Evolutionary conservation across 2,888 invertebrate genomes (phyloP), one percentile per base, ranked within the genome.

Genomic region (Glyphotaelius pellucidus): DNA sequence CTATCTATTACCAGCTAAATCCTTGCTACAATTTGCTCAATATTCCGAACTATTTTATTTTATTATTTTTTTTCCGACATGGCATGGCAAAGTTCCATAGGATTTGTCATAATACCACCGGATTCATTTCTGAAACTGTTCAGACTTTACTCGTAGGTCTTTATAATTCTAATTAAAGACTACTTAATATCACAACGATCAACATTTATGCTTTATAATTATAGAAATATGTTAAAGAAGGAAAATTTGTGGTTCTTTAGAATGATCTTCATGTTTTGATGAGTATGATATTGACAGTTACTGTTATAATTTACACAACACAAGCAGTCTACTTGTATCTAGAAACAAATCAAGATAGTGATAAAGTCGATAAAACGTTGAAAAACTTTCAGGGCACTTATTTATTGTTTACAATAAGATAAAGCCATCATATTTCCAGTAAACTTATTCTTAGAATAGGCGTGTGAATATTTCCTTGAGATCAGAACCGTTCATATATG

Each of bases 91-190:
- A 35, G 35, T 83, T 83, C 83, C 35, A 35, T 25, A 32, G 19
- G 83, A 83, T 83, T 83, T 83, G 35, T 83, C 83, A 83, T 83
- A 38, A 83, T 83, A 35, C 67, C 67, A 67, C 67, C 25, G 67
- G 67, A 67, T n/a, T 67, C 25, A 67, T 67, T 67, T 67, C 25
- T 67, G 52, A 25, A 67, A 67, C n/a, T 67, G n/a, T 67, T 67
- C 67, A 67, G 67, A 67, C 67, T n/a, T 52, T 52, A 9, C 25
- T 67, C 7, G 25, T 67, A 9, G 67, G 25, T 67, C n/a, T 67
- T 67, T 67, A 67, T 25, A 67, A 67, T 67, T 67, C 67, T 67
- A 67, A 67, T 67, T n/a, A 67, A 67, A 67, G 25, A 67, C 25
- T 67, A 25, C 25, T 67, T 67, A 67, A 67, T 67, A 67, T 67